A percentile compares a stretch with the other conserved stretches of the same genome.
Conservation (phyloP, 2,797 vertebrate genomes). For the Perdix hodgsoniae region DNA sequence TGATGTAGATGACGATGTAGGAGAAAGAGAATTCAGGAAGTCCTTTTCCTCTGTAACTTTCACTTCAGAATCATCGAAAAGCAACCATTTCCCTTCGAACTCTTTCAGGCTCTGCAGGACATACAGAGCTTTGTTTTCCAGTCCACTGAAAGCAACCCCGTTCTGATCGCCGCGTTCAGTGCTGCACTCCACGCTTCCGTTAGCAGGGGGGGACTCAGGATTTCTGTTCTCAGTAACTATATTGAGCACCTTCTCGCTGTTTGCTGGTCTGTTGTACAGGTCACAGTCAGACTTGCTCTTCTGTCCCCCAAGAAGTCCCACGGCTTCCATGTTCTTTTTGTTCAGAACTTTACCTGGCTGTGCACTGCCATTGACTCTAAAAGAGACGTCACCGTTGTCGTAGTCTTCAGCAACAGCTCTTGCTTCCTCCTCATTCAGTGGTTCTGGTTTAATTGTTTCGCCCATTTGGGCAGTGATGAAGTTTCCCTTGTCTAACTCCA, state of each 20-base stretch:
- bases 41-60: slow-evolving; percentile 93
- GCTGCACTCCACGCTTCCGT: slow-evolving; percentile 26
- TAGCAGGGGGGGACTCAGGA: slow-evolving; percentile 59
- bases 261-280: slow-evolving; percentile 81
- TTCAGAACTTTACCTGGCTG: slow-evolving; percentile 81
- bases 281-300: slow-evolving; percentile 89
- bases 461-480: slow-evolving; percentile 67
- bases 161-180: slow-evolving; percentile 5
- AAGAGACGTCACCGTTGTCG: slow-evolving; percentile 88
- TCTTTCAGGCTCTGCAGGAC: slow-evolving; percentile 85
- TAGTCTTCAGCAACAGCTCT: slow-evolving; percentile 78
- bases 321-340: slow-evolving; percentile 89
- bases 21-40: slow-evolving; percentile 92
- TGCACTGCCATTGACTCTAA: slow-evolving; percentile 79
- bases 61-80: slow-evolving; percentile 97
- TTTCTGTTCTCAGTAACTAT: slow-evolving; percentile 71
- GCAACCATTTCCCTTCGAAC: slow-evolving; percentile 96
- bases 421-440: slow-evolving; percentile 82
- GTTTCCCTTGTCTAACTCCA: slow-evolving; percentile 76
- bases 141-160: background rate
- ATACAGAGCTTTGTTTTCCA: slow-evolving; percentile 71
- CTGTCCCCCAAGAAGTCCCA: slow-evolving; percentile 94
- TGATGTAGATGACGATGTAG: slow-evolving; percentile 89
- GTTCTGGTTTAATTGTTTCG: slow-evolving; percentile 74
- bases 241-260: slow-evolving; percentile 80